Evolutionary conservation across 2,888 invertebrate species (phyloP), one percentile per base, ranked within the genome.

Genomic region (Macrophya alboannulata): DNA sequence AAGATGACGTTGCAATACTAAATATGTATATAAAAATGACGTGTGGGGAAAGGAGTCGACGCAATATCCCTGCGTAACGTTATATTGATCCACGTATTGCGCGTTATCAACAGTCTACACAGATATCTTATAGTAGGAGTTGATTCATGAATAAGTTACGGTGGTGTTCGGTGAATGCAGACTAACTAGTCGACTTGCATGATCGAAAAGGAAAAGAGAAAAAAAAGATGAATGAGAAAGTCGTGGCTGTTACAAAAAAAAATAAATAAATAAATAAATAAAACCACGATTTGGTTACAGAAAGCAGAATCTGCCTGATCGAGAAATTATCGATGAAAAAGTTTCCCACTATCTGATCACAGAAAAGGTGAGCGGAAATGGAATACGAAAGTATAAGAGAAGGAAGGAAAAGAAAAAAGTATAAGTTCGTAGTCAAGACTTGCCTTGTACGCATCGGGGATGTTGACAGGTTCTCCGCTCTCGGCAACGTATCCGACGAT

Each of bases 401-500:
- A n/a, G 17, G 6, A n/a, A 71, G 6, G 4, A 15, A 74, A 31
- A 10, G 25, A 55, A n/a, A 17, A 77, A 77, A 15, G 6, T n/a
- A 10, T 45, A 0, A 31, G 31, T 45, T 68, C 37, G 45, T 40
- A 55, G 51, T 51, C 37, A 82, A 84, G 87, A 86, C 92, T 92
- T 92, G 97, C 98, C 97, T 98, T 96, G 94, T 99, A 99, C 84
- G 98, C 99, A 94, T 99, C 98, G 86, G 98, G 98, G 94, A 99
- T 99, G 94, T 99, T 99, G 92, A 99, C 98, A 15, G 98, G 96
- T 92, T 97, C 97, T 84, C 98, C 98, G 92, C 97, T 98, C 92
- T 98, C 97, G 25, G 99, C 99, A 72, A 99, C 99, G 94, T 97
- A 97, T 17, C 99, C 99, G 59, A 98, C 98, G 91, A 99, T 99